phyloP scores from a whole-genome alignment of 1,140 invertebrate species.

The Ridgeia piscesae region DNA sequence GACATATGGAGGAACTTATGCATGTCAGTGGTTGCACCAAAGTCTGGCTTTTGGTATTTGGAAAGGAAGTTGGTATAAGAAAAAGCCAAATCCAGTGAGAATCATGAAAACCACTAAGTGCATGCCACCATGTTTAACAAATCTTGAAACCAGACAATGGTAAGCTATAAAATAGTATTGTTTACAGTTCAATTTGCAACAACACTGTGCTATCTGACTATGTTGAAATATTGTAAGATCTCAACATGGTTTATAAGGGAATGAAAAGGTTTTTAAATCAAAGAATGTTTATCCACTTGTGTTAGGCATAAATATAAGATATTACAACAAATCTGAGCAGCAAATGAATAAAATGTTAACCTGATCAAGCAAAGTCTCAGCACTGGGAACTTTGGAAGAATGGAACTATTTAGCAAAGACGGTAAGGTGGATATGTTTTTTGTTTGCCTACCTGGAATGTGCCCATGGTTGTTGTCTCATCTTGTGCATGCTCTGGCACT shows the following conservation, averaged over 20 bases:
- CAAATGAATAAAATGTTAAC: too few relatives aligned
- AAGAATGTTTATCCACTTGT: too few relatives aligned
- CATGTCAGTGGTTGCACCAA: not conserved
- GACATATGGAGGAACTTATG: not conserved
- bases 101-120: too few relatives aligned
- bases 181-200: too few relatives aligned
- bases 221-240: too few relatives aligned
- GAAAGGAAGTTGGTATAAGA: not conserved
- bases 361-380: not conserved
- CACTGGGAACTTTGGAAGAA: not conserved
- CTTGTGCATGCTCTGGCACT: slow-evolving; percentile 23
- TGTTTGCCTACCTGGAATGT: slow-evolving; percentile 28
- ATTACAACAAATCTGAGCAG: too few relatives aligned
- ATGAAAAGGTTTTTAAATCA: too few relatives aligned
- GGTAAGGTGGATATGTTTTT: not conserved
- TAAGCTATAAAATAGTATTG: not conserved
- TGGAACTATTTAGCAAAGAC: not conserved
- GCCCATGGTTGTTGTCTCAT: slow-evolving; percentile 26
- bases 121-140: not conserved
- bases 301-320: too few relatives aligned
- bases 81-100: not conserved
- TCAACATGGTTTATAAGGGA: too few relatives aligned
- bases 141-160: not conserved
- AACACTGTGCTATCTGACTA: too few relatives aligned
- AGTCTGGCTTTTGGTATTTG: not conserved